Evolutionary conservation across 2,797 vertebrate species (phyloP).

Genomic region (Paramormyrops hopkinsi): DNA sequence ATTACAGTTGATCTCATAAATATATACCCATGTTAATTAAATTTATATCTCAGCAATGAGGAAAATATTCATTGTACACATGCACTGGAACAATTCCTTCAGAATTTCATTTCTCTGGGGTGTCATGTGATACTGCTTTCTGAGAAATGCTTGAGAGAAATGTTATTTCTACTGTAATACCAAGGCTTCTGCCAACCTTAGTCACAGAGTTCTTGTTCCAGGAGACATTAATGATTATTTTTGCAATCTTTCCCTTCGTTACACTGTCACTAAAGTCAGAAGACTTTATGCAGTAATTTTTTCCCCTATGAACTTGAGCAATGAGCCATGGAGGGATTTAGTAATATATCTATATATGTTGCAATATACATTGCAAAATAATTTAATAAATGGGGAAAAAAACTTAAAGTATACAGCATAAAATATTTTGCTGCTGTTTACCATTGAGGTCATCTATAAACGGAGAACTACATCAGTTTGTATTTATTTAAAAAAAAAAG

Average conservation of each 20-base stretch:
- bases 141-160: not conserved
- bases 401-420: not conserved
- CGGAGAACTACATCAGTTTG: not conserved
- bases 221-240: not conserved
- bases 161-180: not conserved
- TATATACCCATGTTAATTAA: not conserved
- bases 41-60: not conserved
- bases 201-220: not conserved
- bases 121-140: not conserved
- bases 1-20: not conserved
- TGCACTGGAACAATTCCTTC: not conserved
- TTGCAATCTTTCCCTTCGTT: not conserved
- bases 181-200: not conserved
- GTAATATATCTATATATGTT: not conserved
- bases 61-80: not conserved
- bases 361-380: not conserved
- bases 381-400: not conserved
- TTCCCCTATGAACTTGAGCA: not conserved
- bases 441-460: not conserved
- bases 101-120: not conserved
- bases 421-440: not conserved
- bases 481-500: not conserved
- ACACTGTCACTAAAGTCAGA: constrained; percentile 6
- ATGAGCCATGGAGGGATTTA: not conserved
- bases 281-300: not conserved